Percentiles rank a stretch among this genome's conserved stretches.
These are phyloP conservation scores for Vulpes vulpes DNA, from an alignment of 2,113 vertebrate genomes.

Conservation along the genomic window DNA sequence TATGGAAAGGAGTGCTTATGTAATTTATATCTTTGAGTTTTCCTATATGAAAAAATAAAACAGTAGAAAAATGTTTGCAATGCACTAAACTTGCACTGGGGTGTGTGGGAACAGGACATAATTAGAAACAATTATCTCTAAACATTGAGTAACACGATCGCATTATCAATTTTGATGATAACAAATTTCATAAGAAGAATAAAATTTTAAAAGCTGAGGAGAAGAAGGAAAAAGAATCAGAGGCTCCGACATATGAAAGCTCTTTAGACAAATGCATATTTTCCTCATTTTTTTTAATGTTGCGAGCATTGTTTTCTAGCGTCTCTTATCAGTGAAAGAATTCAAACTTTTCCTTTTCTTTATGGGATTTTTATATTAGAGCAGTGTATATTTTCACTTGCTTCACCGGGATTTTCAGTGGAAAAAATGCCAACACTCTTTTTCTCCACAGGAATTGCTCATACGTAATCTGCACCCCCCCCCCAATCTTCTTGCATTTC, in stretches of 20 bases:
- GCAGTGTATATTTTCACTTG: background rate
- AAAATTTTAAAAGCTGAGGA: background rate
- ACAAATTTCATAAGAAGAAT: background rate
- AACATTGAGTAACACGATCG: background rate
- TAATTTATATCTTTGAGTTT: background rate
- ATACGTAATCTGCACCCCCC: background rate
- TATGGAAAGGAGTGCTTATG: background rate
- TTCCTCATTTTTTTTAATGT: background rate
- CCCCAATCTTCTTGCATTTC: background rate
- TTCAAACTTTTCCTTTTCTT: background rate
- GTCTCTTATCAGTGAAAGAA: background rate
- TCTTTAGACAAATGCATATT: background rate
- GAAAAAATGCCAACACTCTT: background rate
- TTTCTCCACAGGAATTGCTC: background rate
- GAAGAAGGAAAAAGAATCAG: background rate
- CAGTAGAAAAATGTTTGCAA: background rate
- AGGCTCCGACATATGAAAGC: no score
- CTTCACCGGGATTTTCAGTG: background rate
- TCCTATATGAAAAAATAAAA: background rate
- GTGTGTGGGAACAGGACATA: background rate
- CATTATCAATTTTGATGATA: background rate
- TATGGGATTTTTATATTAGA: background rate
- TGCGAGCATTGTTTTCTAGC: background rate
- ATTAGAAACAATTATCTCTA: background rate
- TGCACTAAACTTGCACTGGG: background rate